Base-by-base conservation (phyloP, 2,888 invertebrate species). In the Odontomyia ornata region DNA sequence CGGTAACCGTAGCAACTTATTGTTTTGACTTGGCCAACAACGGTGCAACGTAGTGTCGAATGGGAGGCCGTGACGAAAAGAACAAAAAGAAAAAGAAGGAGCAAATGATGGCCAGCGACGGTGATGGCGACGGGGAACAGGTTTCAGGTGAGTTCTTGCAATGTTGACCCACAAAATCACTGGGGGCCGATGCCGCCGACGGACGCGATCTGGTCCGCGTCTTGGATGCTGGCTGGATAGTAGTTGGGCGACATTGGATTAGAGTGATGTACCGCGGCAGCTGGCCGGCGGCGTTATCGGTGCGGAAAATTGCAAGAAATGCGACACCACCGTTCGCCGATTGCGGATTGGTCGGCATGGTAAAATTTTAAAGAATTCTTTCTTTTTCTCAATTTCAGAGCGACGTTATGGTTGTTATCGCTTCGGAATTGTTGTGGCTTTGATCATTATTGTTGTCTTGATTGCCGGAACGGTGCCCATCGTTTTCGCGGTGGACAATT, bases 351-450 rank as follows among this genome's bases (percentile, higher is more conserved):
- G 36, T 36, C n/a, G n/a, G n/a, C n/a, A n/a, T n/a, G 56, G 18
- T 15, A 18, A 72, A 46, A 56, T 28, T 52, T 27, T 52, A 52
- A 71, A 27, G 18, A 7, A 30, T 52, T 76, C 46, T 52, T 72
- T 65, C 28, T 69, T 73, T 9, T 62, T 71, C 56, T 30, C 56
- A 21, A 2, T 79, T 79, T 9, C 65, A 79, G 79, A 79, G 65
- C 76, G 79, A 9, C 79, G 77, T 7, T 79, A 79, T 62, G 79
- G 79, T 25, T 79, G 79, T 71, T 79, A 79, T 64, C 69, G 78
- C n/a, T 79, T 79, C 52, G 79, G 79, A 13, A 77, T 79, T 21
- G 47, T 77, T 3, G 73, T 78, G n/a, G 78, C 79, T 1, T 36
- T 78, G 36, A n/a, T 79, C 4, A 79, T 79, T n/a, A 78, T 79